Conservation (phyloP, 2,888 invertebrate species). For the Rotaria socialis region DNA sequence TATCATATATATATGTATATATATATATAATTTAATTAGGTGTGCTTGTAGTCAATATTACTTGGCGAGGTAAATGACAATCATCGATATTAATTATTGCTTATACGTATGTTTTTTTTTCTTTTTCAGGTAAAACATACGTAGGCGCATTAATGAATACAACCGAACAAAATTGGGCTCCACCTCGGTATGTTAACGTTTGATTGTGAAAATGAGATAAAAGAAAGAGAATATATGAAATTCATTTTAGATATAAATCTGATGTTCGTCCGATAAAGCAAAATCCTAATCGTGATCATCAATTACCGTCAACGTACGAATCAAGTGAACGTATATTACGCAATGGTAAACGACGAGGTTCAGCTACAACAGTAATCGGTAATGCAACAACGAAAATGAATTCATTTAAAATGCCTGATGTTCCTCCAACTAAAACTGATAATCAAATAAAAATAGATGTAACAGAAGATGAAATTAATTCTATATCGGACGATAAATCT, state of each 20-base stretch:
- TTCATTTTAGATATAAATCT: neutral
- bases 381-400: neutral
- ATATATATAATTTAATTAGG: conserved; percentile 61
- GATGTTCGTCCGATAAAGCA: neutral
- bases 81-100: neutral
- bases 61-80: conserved; percentile 81
- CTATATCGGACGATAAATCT: neutral
- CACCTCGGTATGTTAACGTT: conserved; percentile 29
- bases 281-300: conserved; percentile 31
- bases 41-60: conserved; percentile 92
- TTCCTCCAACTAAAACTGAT: neutral
- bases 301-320: conserved; percentile 22
- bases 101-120: conserved; percentile 87
- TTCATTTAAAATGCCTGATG: neutral
- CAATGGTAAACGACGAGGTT: conserved; percentile 45
- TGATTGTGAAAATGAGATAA: no score
- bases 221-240: no score
- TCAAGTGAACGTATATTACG: conserved; percentile 43
- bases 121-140: conserved; percentile 93
- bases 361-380: neutral
- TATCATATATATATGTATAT: neutral
- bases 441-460: neutral
- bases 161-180: conserved; percentile 43
- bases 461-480: neutral
- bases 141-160: conserved; percentile 85